phyloP scores from a whole-genome alignment of 1,140 invertebrate species.

The Bradysia coprophila region DNA sequence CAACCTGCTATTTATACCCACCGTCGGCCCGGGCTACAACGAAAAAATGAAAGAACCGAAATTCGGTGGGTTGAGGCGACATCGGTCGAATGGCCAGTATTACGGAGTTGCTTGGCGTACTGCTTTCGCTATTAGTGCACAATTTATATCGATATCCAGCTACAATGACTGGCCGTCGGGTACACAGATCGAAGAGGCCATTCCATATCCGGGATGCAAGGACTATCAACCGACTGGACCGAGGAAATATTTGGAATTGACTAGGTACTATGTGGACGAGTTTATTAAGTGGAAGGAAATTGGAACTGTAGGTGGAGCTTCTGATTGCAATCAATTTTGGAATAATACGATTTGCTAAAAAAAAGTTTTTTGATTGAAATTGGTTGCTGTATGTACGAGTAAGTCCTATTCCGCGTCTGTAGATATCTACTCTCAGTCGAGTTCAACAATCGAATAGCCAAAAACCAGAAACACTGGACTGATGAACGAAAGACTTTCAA shows the following conservation, averaged over 20 bases:
- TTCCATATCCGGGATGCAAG: constrained; percentile 27
- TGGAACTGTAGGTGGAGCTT: constrained; percentile 4
- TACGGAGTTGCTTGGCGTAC: constrained; percentile 34
- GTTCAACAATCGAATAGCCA: too few species aligned
- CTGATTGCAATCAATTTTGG: constrained; percentile 18
- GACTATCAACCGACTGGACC: constrained; percentile 36
- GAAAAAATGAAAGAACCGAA: constrained; percentile 34
- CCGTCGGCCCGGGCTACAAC: constrained; percentile 37
- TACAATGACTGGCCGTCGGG: constrained; percentile 43
- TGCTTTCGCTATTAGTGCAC: constrained; percentile 28
- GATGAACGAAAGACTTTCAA: too few species aligned
- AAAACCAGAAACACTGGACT: too few species aligned
- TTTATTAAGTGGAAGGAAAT: constrained; percentile 23
- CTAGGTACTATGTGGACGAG: constrained; percentile 34
- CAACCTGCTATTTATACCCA: constrained; percentile 34
- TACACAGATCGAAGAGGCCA: constrained; percentile 38
- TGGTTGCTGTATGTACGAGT: too few species aligned
- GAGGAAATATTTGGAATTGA: constrained; percentile 36
- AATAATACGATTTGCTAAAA: constrained; percentile 23
- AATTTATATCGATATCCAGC: constrained; percentile 33
- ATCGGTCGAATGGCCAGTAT: constrained; percentile 34
- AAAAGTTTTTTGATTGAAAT: too few species aligned
- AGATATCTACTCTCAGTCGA: too few species aligned
- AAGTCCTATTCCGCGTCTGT: too few species aligned
- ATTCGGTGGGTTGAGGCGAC: constrained; percentile 30